These are phyloP conservation scores for Metaphire vulgaris DNA, from an alignment of 1,140 invertebrate genomes.

Conservation along the genomic window DNA sequence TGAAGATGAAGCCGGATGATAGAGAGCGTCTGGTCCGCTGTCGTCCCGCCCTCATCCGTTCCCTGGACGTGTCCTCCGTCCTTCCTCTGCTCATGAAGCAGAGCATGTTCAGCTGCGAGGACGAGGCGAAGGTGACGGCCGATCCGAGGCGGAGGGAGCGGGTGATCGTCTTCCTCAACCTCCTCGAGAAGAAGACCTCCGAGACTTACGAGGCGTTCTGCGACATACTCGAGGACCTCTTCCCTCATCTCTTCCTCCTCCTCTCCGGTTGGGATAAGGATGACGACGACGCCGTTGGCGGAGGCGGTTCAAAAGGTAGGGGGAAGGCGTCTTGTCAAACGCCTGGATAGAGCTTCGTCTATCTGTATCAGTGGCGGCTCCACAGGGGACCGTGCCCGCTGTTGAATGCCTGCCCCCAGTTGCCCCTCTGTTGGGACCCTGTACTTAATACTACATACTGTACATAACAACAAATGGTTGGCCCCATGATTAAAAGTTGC, in stretches of 20 bases:
- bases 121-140: not conserved
- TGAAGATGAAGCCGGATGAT: slow-evolving; percentile 21
- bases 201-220: slow-evolving; percentile 9
- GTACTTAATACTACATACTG: no score
- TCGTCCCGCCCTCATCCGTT: slow-evolving; percentile 7
- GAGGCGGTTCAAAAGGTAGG: no score
- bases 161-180: slow-evolving; percentile 6
- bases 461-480: no score
- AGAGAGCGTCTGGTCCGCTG: not conserved
- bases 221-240: slow-evolving; percentile 8
- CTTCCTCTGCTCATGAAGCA: slow-evolving; percentile 4
- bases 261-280: slow-evolving; percentile 3
- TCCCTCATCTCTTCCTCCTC: slow-evolving; percentile 8
- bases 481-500: no score
- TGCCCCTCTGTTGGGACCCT: no score
- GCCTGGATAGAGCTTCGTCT: no score
- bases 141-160: not conserved
- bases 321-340: no score
- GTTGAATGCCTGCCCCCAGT: no score
- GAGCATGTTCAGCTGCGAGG: slow-evolving; percentile 1
- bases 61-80: slow-evolving; percentile 3
- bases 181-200: slow-evolving; percentile 12
- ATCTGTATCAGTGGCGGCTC: no score
- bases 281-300: no score
- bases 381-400: no score